Base-by-base conservation (phyloP, 2,113 vertebrate species). In the Neotoma lepida region DNA sequence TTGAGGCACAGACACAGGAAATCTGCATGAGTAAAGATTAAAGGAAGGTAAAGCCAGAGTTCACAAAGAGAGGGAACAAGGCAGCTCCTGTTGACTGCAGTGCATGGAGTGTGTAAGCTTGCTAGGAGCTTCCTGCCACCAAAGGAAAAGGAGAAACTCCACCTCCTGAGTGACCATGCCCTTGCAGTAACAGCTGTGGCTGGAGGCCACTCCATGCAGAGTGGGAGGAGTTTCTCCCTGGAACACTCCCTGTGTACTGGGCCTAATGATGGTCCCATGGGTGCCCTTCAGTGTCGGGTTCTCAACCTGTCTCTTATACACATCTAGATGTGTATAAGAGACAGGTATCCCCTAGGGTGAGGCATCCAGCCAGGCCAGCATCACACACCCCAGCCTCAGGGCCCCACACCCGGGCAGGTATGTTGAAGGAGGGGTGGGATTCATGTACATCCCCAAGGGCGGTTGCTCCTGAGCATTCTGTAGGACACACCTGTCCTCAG, bases 1-100 rank as follows among this genome's bases (percentile, higher is more conserved):
- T 44, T 0, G 7, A 5, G 30, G 0, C 8, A n/a, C 20, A 58
- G 46, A 15, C 0, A 1, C 0, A 1, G n/a, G n/a, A n/a, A n/a
- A n/a, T n/a, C n/a, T n/a, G n/a, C n/a, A n/a, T n/a, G n/a, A n/a
- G 41, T 9, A 0, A 4, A 64, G 46, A 20, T 26, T 9, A 2
- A 54, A 49, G 6, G 39, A 58, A 39, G 91, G 33, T 1, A 7
- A 22, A 39, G 44, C 77, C 76, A n/a, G 39, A 22, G 70, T 49
- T 24, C 61, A 1, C 1, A 0, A 63, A 33, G 28, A 22, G 20
- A 1, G 28, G 78, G 0, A 0, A 20, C 51, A 3, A 0, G 2
- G 3, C 9, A 26, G 33, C 10, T 22, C 39, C 41, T 35, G 39
- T 8, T 28, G 22, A 58, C 28, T 6, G 46, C 84, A 15, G n/a